Base-by-base conservation (phyloP, 2,888 invertebrate genomes). In the Petrophora chlorosata region DNA sequence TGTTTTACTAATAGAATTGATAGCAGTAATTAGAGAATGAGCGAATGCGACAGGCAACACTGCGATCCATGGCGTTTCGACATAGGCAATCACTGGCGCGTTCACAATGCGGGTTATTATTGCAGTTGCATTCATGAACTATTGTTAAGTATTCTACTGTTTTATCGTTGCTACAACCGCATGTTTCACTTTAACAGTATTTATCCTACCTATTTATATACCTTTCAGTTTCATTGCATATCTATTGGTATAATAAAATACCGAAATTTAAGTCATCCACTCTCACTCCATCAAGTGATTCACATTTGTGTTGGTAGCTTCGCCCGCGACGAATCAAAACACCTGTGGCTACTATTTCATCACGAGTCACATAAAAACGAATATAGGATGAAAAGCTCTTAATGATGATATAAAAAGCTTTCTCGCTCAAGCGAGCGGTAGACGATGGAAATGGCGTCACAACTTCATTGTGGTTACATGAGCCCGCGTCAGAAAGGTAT, bases 51-150 rank as follows among this genome's bases (percentile, higher is more conserved):
- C 48, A 42, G 30, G 30, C 39, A 23, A 12, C 38, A 15, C 28
- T 7, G 13, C 38, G 23, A 47, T 47, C 46, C 49, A 57, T 54
- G 59, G 53, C 53, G 75, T 77, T 78, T 73, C 79, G 69, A 72
- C 72, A 82, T 62, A 63, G 65, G 70, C 76, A 79, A 80, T 78
- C 79, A 65, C 67, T 69, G 71, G 67, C 67, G 67, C 68, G 68
- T 66, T 74, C 63, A 74, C 78, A 76, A 89, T 89, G 89, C 89
- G 89, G 89, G 89, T 83, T 73, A 82, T 85, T 85, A 85, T 79
- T 73, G 77, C 71, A 74, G 67, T 78, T 78, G 79, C 79, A 77
- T 73, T 78, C 65, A 61, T 57, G 56, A 65, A 68, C 65, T 51
- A 46, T 47, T 46, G 46, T 50, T 26, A 38, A 38, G 39, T 33